Evolutionary conservation across 2,113 vertebrate species (phyloP), one percentile per base, ranked within the genome.

Genomic region (Gambusia holbrooki): DNA sequence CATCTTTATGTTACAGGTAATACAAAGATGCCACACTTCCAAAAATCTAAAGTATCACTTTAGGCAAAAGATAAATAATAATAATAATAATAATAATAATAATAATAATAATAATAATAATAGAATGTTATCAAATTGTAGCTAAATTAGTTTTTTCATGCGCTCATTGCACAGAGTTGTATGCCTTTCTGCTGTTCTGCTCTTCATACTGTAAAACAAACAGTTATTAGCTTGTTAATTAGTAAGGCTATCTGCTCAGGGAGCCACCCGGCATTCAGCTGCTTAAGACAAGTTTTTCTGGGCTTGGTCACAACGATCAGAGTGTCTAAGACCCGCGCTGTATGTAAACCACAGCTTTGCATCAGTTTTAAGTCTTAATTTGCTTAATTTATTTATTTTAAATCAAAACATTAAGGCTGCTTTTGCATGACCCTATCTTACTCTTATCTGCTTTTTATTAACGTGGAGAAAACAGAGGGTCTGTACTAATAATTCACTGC

Each of bases 391-490:
- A 42, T 42, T 42, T 48, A 4, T 19, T 19, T 48, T 9, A 9
- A 22, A 25, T 17, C 29, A 28, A 29, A 66, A 4, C 12, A 25
- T 62, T 32, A 2, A 1, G 25, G 28, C 32, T 65, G 29, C 40
- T 70, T 63, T 42, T 45, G 42, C 42, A 45, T 62, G 60, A 15
- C 60, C 27, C 22, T 60, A 29, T 35, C n/a, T 35, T 35, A 1
- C 29, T 27, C 28, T 3, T 78, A 67, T n/a, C 35, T 73, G 64
- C 51, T 71, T 58, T 67, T n/a, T 76, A 14, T 19, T 66, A 9
- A 66, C 71, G 42, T 51, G 37, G 32, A 63, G 4, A 42, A 17
- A 5, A 70, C 37, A 22, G 4, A 5, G 0, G 60, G 32, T 68
- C 35, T 72, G 29, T 60, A 28, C 25, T 65, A 0, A 65, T 68